phyloP scores from a whole-genome alignment of 2,797 vertebrate species.

The Hippocampus kuda region DNA sequence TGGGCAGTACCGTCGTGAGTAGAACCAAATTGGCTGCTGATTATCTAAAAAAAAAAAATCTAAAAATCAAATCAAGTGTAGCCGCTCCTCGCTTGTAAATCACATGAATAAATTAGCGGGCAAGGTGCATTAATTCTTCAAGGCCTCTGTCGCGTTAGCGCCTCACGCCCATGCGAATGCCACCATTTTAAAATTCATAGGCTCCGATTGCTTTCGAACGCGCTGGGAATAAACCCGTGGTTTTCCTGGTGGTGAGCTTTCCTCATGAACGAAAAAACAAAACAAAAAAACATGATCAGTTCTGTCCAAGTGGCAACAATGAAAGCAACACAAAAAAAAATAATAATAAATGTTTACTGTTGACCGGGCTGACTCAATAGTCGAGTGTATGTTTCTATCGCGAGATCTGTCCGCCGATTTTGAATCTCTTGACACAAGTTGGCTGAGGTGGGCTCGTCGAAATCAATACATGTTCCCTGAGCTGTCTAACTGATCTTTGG shows the following conservation, averaged over 20 bases:
- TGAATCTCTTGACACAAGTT: neutral
- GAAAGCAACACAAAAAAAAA: neutral
- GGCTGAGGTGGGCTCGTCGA: neutral
- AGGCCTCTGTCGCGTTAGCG: neutral
- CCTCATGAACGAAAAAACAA: neutral
- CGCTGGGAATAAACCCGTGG: neutral
- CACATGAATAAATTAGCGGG: conserved; percentile 3
- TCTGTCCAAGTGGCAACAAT: neutral
- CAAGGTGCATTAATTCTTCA: neutral
- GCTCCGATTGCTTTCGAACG: neutral
- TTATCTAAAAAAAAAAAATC: neutral
- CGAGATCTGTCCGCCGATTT: neutral
- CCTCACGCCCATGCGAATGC: neutral
- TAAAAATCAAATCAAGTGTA: neutral
- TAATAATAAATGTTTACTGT: neutral
- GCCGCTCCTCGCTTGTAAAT: neutral
- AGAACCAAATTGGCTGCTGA: neutral
- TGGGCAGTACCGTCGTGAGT: neutral
- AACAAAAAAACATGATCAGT: neutral
- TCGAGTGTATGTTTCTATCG: neutral
- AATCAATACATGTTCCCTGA: no score
- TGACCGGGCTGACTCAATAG: neutral
- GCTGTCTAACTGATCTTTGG: neutral
- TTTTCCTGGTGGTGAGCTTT: neutral
- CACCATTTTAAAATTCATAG: neutral